Evolutionary conservation across 2,888 invertebrate species (phyloP), one percentile per base, ranked within the genome.

Genomic region (Caenorhabditis becei): DNA sequence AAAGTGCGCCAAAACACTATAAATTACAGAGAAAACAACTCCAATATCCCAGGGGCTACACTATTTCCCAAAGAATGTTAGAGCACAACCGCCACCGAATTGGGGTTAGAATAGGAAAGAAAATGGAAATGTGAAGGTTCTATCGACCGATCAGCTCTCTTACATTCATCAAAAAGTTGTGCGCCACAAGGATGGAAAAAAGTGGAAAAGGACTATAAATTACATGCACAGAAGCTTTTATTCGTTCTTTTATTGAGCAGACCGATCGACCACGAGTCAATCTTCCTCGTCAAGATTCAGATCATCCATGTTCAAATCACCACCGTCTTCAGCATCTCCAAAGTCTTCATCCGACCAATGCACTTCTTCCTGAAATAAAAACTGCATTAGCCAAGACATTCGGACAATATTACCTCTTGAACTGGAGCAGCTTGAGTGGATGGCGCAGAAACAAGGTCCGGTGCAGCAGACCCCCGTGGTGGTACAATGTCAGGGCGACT

Each of bases 201-300:
- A 8, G n/a, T 5, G 58, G 24, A 1, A 23, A 18, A n/a, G 37
- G 41, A 23, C n/a, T 8, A 18, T 18, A 66, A 75, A 61, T 20
- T 41, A 75, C 65, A 66, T 66, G 37, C 58, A 70, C 63, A 58
- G 66, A 41, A 59, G 41, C 37, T 11, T 71, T 63, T 18, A 59
- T 23, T 61, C 14, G 24, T 63, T 63, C 44, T 63, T 56, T 41
- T 59, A 20, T 28, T 81, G 65, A 28, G 83, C 82, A 65, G 85
- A 83, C 61, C 71, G 83, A 82, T 83, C 82, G 81, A 86, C 83
- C 51, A 87, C 83, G 28, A 86, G 88, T 89, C 87, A 88, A 83
- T 88, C 89, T 78, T 89, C 89, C 44, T 89, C 89, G 59, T 87
- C 88, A 41, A 89, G 74, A 49, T 88, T 85, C 70, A 90, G 75